Conservation (phyloP, 1,140 invertebrate species). For the Coenobita brevimanus region DNA sequence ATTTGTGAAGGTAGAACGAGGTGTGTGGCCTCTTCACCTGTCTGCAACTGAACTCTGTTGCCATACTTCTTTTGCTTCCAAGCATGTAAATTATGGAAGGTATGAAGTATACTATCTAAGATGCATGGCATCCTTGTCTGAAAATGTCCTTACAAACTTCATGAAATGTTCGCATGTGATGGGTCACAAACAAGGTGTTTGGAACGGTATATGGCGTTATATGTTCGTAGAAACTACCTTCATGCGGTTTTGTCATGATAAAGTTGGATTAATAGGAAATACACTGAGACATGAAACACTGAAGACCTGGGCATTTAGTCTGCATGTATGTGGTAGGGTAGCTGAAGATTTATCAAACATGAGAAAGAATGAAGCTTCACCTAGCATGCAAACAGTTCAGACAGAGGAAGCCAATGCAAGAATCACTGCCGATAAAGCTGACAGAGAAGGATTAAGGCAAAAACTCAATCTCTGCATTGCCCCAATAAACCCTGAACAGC, state of each 20-base stretch:
- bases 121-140: neutral
- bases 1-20: no score
- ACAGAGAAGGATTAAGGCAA: no score
- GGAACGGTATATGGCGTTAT: no score
- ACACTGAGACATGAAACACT: neutral
- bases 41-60: no score
- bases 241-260: neutral
- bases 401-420: no score
- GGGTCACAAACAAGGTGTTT: constrained; percentile 1
- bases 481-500: no score
- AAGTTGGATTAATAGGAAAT: constrained; percentile 7
- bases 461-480: no score
- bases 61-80: constrained; percentile 25
- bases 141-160: constrained; percentile 2
- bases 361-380: constrained; percentile 32
- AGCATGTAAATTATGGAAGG: constrained; percentile 35
- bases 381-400: constrained; percentile 30
- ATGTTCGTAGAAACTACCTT: constrained; percentile 33
- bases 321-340: constrained; percentile 11
- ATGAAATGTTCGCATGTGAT: neutral
- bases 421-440: no score
- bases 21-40: no score
- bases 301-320: no score
- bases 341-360: constrained; percentile 27
- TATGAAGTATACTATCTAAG: no score